Evolutionary conservation across 2,797 vertebrate genomes (phyloP), one percentile per base, ranked within the genome.

Genomic region (Pelochelys cantorii): DNA sequence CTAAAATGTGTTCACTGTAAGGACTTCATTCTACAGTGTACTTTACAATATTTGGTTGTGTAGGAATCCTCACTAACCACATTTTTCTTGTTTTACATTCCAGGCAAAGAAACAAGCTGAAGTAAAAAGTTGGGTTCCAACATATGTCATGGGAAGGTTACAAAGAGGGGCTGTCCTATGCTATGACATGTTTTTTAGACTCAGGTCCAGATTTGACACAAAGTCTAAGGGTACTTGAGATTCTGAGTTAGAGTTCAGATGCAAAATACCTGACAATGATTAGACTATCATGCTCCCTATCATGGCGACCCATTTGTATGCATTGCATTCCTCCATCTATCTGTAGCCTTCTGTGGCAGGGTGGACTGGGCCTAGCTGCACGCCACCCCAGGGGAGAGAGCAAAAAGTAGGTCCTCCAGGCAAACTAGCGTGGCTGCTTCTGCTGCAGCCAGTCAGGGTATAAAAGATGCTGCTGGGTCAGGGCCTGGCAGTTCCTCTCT

Each of bases 1-100:
- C 90, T 94, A 97, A 97, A 93, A 90, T 97, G 95, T 94, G 94
- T 81, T 84, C 96, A 93, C 96, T 93, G 95, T 96, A 96, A 96
- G 95, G 92, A 92, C 83, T 92, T 90, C 96, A 88, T 94, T 95
- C 95, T 79, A 87, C 92, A 90, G 88, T 89, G 86, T 90, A 83
- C 83, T 92, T 71, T 85, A 95, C 83, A 96, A 84, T 96, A 92
- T 98, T 94, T 97, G 96, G 93, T 95, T 95, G 65, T 96, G 94
- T 34, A 94, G 92, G 87, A 90, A 97, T 71, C 83, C 90, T 94
- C 79, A 93, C 65, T 90, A 91, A 90, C 93, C 93, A 93, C 85
- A 56, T 82, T 90, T 62, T 59, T 48, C 42, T 53, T 71, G 75
- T 84, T 48, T 54, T 29, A 34, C 29, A 57, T 34, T 10, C 9